Base-by-base conservation (phyloP, 2,888 invertebrate species). In the Andricus curvator region DNA sequence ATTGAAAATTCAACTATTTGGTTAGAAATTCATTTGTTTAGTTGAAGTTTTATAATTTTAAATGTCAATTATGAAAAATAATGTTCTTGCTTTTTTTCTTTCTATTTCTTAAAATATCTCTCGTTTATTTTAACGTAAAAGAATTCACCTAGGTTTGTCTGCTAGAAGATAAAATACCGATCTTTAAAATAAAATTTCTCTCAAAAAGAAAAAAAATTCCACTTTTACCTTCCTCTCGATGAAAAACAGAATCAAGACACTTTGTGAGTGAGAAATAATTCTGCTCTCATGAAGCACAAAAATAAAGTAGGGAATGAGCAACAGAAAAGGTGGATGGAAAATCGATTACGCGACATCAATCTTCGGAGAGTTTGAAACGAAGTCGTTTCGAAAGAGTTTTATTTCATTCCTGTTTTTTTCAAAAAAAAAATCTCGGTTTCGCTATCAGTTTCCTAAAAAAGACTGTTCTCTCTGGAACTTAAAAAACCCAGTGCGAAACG, bases 261-360 rank as follows among this genome's bases (percentile, higher is more conserved):
- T 56, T 70, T 70, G 70, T 70, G 70, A 48, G 20, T 48, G 5
- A 70, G 70, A 70, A 56, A 56, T 70, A 33, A 70, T 70, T 51
- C 51, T 29, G 20, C 9, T 48, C 29, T 33, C 25, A 70, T 33
- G 25, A 56, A 56, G 29, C 13, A 51, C 8, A 51, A 56, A 74
- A 70, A 44, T 44, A 68, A 70, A 44, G 44, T 29, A 51, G 48
- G 25, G 25, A 48, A 48, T 51, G 25, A 68, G 48, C 29, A 20
- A 56, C 4, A 56, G 48, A 29, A 74, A 51, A 29, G 29, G 29
- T 74, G 70, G 33, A 74, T 56, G 70, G 51, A 74, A 56, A 74
- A 74, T 74, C 70, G 29, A 74, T 74, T 56, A 74, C 33, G 51
- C 29, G 17, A 74, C 70, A 74, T 74, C 37, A 33, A 74, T 74